Conservation (phyloP, 2,113 vertebrate species). For the Galeopterus variegatus region DNA sequence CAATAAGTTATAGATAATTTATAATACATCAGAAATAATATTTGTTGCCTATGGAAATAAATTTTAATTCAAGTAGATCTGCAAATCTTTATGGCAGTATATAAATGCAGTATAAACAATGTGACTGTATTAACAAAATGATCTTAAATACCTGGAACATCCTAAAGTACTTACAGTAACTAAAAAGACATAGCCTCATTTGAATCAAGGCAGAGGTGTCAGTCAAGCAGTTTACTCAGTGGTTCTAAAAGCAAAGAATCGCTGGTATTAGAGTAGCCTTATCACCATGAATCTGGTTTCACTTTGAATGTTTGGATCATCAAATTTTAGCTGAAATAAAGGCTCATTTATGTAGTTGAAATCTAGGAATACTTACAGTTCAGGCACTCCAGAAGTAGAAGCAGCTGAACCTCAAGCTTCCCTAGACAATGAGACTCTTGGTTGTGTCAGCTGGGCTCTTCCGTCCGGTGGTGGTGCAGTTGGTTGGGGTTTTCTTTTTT, state of each 20-base stretch:
- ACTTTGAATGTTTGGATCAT: constrained; percentile 61
- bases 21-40: constrained; percentile 49
- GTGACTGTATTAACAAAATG: neutral
- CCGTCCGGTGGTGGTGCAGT: constrained; percentile 74
- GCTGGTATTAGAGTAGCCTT: neutral
- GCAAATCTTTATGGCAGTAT: neutral
- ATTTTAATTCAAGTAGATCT: constrained; percentile 37
- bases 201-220: constrained; percentile 23
- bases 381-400: constrained; percentile 64
- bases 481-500: constrained; percentile 73
- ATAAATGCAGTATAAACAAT: neutral
- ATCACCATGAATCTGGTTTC: constrained; percentile 48
- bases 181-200: constrained; percentile 42
- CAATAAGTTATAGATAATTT: constrained; percentile 41
- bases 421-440: constrained; percentile 54
- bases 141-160: constrained; percentile 9
- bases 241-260: constrained; percentile 56
- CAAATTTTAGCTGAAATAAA: constrained; percentile 46
- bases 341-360: constrained; percentile 14
- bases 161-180: constrained; percentile 44
- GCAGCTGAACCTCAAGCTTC: constrained; percentile 66
- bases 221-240: constrained; percentile 49
- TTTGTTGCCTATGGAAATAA: constrained; percentile 39
- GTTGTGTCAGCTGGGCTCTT: constrained; percentile 75
- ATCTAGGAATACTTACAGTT: constrained; percentile 80